Conservation (phyloP, 2,888 invertebrate species). For the Drosophila kambysellisi region DNA sequence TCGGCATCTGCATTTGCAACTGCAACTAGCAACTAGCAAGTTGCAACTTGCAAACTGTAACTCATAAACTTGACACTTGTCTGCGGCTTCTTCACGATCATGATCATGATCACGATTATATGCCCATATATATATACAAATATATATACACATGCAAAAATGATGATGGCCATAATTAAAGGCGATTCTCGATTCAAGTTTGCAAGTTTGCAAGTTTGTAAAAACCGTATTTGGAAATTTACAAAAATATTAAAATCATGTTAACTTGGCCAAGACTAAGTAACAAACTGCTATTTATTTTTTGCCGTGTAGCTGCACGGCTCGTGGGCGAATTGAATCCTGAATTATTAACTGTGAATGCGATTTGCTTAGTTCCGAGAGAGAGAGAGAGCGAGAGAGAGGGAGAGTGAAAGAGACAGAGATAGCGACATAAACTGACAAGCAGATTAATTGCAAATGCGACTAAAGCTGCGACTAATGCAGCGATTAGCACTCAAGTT, state of each 20-base stretch:
- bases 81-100: slow-evolving; percentile 15
- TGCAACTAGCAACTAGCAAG: slow-evolving; percentile 7
- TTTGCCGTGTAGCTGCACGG: not conserved
- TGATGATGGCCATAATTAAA: not conserved
- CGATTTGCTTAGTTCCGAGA: not conserved
- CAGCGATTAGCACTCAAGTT: not conserved
- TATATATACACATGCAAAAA: not conserved
- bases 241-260: not conserved
- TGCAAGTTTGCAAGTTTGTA: not conserved
- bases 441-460: slow-evolving; percentile 38
- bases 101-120: slow-evolving; percentile 15
- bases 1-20: slow-evolving; percentile 40
- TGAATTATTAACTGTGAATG: slow-evolving; percentile 45
- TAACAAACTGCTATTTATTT: not conserved
- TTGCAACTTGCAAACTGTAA: slow-evolving; percentile 18
- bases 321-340: slow-evolving; percentile 47
- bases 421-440: slow-evolving; percentile 8
- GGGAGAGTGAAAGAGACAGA: not conserved
- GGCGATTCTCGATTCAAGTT: not conserved
- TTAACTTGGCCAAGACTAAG: not conserved
- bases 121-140: not conserved
- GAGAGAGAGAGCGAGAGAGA: not conserved
- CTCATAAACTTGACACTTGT: slow-evolving; percentile 61
- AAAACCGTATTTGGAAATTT: not conserved
- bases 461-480: slow-evolving; percentile 15